Percentiles rank a stretch among this genome's conserved stretches.
phyloP scores from a whole-genome alignment of 2,113 vertebrate genomes.

The Halichoerus grypus region DNA sequence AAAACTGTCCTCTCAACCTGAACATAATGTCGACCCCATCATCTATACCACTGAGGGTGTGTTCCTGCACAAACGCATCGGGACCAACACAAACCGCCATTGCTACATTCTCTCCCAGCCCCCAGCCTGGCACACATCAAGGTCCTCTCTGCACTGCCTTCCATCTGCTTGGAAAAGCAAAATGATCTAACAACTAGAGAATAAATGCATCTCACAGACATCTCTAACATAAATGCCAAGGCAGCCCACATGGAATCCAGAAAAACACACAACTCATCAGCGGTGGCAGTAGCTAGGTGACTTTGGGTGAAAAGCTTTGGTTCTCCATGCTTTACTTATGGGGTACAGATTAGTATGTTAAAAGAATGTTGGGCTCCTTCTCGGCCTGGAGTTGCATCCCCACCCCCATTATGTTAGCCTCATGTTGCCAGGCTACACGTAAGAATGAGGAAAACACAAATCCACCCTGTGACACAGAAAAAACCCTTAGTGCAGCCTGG shows the following conservation, averaged over 20 bases:
- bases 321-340: too few relatives aligned
- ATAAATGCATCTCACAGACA: background rate
- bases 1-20: background rate
- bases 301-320: background rate
- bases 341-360: accelerated
- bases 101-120: background rate
- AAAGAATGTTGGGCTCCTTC: background rate
- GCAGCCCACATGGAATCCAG: background rate
- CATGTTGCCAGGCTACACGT: too few relatives aligned
- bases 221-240: background rate
- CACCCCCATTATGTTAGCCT: background rate
- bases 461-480: accelerated
- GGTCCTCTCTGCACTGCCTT: background rate
- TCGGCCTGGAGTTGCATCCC: background rate
- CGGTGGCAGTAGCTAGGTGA: too few relatives aligned
- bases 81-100: background rate
- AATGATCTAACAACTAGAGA: background rate
- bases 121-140: background rate
- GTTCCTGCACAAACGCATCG: background rate
- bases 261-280: background rate
- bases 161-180: background rate
- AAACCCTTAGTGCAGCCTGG: background rate
- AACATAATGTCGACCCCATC: background rate
- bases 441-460: background rate
- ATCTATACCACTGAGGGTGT: background rate